phyloP scores from a whole-genome alignment of 30 jellyfish, hydroid and myxozoan genomes.

The Aurelia aurita complex sp. Pacific region DNA sequence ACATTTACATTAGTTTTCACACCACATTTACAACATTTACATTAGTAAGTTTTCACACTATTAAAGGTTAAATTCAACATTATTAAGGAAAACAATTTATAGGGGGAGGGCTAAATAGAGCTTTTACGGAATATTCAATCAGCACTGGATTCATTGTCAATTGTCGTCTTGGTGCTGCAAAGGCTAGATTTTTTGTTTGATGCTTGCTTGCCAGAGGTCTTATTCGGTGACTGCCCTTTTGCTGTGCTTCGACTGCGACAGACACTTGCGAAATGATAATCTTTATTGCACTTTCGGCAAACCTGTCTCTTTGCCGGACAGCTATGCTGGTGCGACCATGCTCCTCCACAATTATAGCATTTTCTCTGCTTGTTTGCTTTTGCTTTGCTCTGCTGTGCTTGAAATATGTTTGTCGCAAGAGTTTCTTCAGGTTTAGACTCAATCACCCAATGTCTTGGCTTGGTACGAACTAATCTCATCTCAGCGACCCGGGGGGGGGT shows the following conservation, averaged over 20 bases:
- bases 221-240: not conserved
- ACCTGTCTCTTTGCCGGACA: not conserved
- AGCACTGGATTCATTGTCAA: not conserved
- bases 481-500: no score
- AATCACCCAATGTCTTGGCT: not conserved
- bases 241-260: conserved; percentile 13
- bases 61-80: no score
- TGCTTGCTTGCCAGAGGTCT: not conserved
- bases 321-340: no score
- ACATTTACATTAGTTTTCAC: no score
- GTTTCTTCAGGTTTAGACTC: no score
- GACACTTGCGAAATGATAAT: conserved; percentile 22
- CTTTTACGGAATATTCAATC: no score
- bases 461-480: not conserved
- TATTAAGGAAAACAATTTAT: no score
- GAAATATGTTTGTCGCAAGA: not conserved
- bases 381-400: conserved; percentile 2
- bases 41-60: no score
- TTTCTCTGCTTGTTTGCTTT: not conserved
- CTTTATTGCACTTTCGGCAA: conserved; percentile 19
- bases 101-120: no score
- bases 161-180: not conserved
- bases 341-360: not conserved
- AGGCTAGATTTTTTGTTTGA: conserved; percentile 1
- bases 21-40: no score